A percentile compares a stretch with the other conserved stretches of the same genome.
Conservation (phyloP, 2,113 vertebrate genomes). For the Puffinus mauretanicus region DNA sequence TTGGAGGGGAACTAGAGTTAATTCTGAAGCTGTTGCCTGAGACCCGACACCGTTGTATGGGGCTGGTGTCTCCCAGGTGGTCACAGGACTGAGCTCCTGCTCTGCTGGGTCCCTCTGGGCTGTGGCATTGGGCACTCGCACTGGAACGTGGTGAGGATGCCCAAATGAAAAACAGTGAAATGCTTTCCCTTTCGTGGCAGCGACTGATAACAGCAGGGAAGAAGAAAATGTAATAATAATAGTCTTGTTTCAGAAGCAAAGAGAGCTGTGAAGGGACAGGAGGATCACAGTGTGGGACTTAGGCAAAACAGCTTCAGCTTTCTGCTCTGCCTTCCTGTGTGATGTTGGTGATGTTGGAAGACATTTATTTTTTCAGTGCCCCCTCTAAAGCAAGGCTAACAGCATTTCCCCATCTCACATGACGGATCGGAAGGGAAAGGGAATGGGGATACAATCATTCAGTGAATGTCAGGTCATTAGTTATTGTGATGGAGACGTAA, state of each 20-base stretch:
- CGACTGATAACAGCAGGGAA: background rate
- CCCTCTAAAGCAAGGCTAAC: background rate
- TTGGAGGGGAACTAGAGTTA: background rate
- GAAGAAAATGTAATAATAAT: background rate
- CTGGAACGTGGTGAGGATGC: background rate
- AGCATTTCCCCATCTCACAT: background rate
- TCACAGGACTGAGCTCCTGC: background rate
- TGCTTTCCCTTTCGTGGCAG: background rate
- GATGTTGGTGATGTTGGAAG: background rate
- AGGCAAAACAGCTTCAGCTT: background rate
- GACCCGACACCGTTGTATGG: accelerated
- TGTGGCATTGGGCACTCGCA: accelerated
- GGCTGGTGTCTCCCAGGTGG: background rate
- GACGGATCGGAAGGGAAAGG: background rate
- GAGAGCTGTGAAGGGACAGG: background rate
- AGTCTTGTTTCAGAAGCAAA: background rate
- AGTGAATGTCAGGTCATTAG: constrained; percentile 23
- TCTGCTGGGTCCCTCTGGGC: background rate
- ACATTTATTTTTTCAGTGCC: background rate
- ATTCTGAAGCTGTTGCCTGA: background rate
- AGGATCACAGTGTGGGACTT: background rate
- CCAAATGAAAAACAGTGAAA: background rate
- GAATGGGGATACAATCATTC: background rate
- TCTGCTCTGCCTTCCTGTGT: background rate
- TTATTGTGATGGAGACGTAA: background rate